phyloP scores from a whole-genome alignment of 1,140 invertebrate genomes.

The Tyrophagus putrescentiae region DNA sequence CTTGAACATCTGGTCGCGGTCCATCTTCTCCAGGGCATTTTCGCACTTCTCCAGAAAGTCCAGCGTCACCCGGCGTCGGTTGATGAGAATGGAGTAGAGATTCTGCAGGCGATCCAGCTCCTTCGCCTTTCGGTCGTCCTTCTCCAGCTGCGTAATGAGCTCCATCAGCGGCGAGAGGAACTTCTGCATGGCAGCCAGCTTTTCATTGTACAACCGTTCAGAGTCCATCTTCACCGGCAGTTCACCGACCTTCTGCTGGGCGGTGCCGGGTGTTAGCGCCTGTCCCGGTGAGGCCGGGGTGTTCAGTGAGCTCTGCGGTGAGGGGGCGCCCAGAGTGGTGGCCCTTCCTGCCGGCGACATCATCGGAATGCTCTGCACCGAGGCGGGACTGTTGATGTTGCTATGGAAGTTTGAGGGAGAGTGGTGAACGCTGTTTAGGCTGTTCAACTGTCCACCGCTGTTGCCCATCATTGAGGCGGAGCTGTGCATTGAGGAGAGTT shows the following conservation, averaged over 20 bases:
- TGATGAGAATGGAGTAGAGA: slow-evolving; percentile 70
- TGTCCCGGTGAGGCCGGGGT: slow-evolving; percentile 7
- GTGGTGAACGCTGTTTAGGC: too few species aligned
- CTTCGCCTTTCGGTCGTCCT: slow-evolving; percentile 62
- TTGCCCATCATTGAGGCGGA: background rate
- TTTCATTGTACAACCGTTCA: slow-evolving; percentile 76
- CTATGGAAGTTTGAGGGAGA: background rate
- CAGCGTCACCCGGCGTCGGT: slow-evolving; percentile 55
- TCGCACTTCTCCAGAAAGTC: slow-evolving; percentile 82
- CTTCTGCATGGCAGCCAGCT: slow-evolving; percentile 74
- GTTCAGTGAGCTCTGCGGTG: slow-evolving; percentile 7
- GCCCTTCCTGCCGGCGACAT: background rate
- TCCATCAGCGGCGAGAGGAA: slow-evolving; percentile 77
- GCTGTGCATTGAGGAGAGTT: background rate
- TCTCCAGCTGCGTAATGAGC: slow-evolving; percentile 70
- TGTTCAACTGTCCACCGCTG: too few species aligned
- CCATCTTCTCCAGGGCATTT: slow-evolving; percentile 67
- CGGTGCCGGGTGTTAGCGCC: background rate
- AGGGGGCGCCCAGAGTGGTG: background rate
- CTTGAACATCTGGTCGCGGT: slow-evolving; percentile 2
- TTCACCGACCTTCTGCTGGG: too few species aligned
- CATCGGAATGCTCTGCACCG: background rate
- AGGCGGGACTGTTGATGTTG: background rate
- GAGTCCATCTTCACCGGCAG: too few species aligned
- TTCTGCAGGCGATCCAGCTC: slow-evolving; percentile 74